Evolutionary conservation across 1,140 invertebrate species (phyloP).

Genomic region (Platyscapa corneri): DNA sequence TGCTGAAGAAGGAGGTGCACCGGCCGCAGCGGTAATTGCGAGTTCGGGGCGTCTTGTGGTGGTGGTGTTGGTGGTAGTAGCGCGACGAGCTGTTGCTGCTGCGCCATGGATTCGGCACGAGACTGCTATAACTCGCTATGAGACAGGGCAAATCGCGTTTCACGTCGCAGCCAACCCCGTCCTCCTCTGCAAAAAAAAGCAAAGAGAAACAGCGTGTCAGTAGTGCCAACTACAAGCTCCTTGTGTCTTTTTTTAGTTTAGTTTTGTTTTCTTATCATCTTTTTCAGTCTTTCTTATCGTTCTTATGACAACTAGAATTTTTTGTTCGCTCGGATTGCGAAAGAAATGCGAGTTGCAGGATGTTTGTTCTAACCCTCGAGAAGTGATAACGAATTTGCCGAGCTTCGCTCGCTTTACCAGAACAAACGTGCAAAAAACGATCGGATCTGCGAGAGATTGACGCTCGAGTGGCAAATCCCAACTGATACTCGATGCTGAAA

Average conservation of each 20-base stretch:
- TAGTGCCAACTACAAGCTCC: not conserved
- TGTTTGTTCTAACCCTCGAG: not conserved
- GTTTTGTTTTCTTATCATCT: no score
- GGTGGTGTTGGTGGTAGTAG: not conserved
- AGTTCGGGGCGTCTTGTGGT: not conserved
- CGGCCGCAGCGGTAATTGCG: slow-evolving; percentile 52
- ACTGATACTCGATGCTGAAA: no score
- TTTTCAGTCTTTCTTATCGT: no score
- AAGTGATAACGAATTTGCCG: not conserved
- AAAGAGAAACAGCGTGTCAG: slow-evolving; percentile 29
- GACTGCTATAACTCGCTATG: slow-evolving; percentile 11
- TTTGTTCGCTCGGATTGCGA: no score
- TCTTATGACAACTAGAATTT: no score
- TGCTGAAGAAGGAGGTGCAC: slow-evolving; percentile 59
- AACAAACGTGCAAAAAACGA: not conserved
- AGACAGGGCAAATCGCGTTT: slow-evolving; percentile 6
- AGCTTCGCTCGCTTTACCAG: not conserved
- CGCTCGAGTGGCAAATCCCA: no score
- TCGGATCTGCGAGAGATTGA: no score
- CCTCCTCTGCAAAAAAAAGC: slow-evolving; percentile 45
- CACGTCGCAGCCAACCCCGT: not conserved
- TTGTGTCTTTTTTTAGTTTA: not conserved
- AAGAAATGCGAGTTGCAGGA: no score
- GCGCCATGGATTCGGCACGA: not conserved
- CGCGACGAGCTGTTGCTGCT: not conserved